A percentile compares a stretch with the other conserved stretches of the same genome.
These are phyloP conservation scores for Diarsia dahlii DNA, from an alignment of 2,888 invertebrate species.

Conservation along the genomic window DNA sequence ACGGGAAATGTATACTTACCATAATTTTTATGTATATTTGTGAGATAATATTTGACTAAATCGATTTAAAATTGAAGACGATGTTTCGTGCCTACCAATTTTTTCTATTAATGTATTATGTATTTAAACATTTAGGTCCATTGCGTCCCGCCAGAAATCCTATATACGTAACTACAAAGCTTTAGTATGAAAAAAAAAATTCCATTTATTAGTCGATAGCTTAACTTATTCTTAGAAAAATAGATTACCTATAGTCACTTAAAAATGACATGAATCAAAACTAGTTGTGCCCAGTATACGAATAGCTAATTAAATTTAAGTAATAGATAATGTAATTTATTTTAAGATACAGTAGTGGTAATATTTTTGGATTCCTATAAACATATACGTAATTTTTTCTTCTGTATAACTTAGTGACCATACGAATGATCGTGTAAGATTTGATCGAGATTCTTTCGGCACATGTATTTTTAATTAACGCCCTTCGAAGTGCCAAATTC, in stretches of 20 bases:
- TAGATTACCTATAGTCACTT: constrained; percentile 90
- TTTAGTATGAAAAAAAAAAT: constrained; percentile 87
- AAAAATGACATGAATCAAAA: constrained; percentile 90
- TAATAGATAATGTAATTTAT: constrained; percentile 87
- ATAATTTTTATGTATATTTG: constrained; percentile 64
- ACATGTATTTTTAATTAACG: constrained; percentile 71
- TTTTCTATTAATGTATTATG: constrained; percentile 65
- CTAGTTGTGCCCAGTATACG: constrained; percentile 91
- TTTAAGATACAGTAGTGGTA: constrained; percentile 90
- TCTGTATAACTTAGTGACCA: constrained; percentile 78
- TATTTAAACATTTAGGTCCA: constrained; percentile 56
- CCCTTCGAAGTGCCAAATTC: constrained; percentile 88
- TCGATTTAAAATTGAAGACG: constrained; percentile 64
- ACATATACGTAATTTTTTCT: constrained; percentile 89
- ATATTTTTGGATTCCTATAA: constrained; percentile 91
- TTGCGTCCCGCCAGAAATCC: constrained; percentile 79
- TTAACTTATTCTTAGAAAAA: constrained; percentile 89
- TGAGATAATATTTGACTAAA: constrained; percentile 64
- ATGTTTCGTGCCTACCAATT: constrained; percentile 66
- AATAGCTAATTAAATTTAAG: constrained; percentile 88
- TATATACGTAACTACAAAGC: constrained; percentile 89
- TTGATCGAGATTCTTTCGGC: constrained; percentile 85
- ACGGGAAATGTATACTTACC: constrained; percentile 59
- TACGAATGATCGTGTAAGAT: constrained; percentile 70
- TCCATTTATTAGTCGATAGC: constrained; percentile 90